Evolutionary conservation across 2,113 vertebrate species (phyloP), one percentile per base, ranked within the genome.

Genomic region (Pteruthius melanotis): DNA sequence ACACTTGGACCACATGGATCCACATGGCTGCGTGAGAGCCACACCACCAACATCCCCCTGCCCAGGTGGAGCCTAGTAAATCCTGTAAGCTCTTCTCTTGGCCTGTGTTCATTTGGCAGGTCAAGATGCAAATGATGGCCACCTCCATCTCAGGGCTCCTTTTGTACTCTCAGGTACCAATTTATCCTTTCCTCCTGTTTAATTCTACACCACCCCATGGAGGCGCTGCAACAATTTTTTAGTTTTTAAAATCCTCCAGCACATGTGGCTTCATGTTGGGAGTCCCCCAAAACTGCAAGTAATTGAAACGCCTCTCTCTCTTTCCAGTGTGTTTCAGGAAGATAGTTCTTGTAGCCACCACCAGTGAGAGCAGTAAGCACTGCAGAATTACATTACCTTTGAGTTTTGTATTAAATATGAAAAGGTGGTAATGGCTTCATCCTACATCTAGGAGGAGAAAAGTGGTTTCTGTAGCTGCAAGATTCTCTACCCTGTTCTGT

Each of bases 21-120:
- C 31, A 6, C 11, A 2, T 1, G 0, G 4, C 44, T 66, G 42
- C 1, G 0, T 3, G n/a, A 63, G 50, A 78, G 74, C 23, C 35
- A 30, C 39, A 19, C 33, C 26, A 24, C 11, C 14, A 4, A 17
- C 4, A 5, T 61, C 2, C 11, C 30, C 30, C 70, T 64, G 19
- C 49, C 15, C 53, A 26, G 30, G 16, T 1, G 1, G n/a, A 71
- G 10, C 6, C 16, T 83, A 39, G 21, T 61, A 57, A 42, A 57
- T 61, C 66, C 39, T 44, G 37, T 12, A 63, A 63, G 22, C 11
- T 44, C 28, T 45, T 72, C 83, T 65, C 28, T 59, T 81, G 82
- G 23, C 23, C 18, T 13, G 15, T 0, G 0, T 45, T 61, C 0
- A 0, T 66, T 53, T 44, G 35, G 49, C 44, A 53, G 57, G 28